Conservation (phyloP, 2,888 invertebrate species). For the Cheilosia soror region DNA sequence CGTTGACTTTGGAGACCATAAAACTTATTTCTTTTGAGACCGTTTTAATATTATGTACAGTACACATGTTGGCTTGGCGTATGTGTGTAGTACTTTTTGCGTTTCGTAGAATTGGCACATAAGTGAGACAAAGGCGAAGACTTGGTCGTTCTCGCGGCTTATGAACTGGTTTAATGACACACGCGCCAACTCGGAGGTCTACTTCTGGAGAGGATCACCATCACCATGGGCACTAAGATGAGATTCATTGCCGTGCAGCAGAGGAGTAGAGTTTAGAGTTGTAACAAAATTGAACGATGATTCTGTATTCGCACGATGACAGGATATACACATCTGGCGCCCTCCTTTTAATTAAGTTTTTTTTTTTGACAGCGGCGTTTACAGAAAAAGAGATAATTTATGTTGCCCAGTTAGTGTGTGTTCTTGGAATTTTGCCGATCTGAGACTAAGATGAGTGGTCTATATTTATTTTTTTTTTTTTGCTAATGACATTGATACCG, state of each 20-base stretch:
- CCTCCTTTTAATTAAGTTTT: slow-evolving; percentile 71
- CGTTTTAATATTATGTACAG: slow-evolving; percentile 10
- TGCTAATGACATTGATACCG: slow-evolving; percentile 45
- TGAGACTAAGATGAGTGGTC: slow-evolving; percentile 16
- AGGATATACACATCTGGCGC: slow-evolving; percentile 75
- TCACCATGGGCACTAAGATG: not conserved
- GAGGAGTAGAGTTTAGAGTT: not conserved
- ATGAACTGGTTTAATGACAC: slow-evolving; percentile 69
- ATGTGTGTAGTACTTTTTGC: slow-evolving; percentile 4
- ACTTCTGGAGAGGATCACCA: slow-evolving; percentile 44
- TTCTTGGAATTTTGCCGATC: slow-evolving; percentile 64
- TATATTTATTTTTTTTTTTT: slow-evolving; percentile 15
- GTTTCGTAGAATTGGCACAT: slow-evolving; percentile 49
- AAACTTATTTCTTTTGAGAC: slow-evolving; percentile 39
- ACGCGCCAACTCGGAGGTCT: slow-evolving; percentile 65
- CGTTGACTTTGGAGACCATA: slow-evolving; percentile 36
- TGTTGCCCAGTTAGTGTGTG: slow-evolving; percentile 62
- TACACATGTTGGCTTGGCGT: not conserved
- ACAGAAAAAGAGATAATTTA: slow-evolving; percentile 60
- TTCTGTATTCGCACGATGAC: slow-evolving; percentile 67
- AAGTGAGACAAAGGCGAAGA: slow-evolving; percentile 14
- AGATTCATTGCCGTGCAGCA: not conserved
- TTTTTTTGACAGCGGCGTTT: slow-evolving; percentile 65
- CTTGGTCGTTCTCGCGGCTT: not conserved
- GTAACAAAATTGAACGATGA: slow-evolving; percentile 64